Base-by-base conservation (phyloP, 2,797 vertebrate genomes). In the Dermochelys coriacea region DNA sequence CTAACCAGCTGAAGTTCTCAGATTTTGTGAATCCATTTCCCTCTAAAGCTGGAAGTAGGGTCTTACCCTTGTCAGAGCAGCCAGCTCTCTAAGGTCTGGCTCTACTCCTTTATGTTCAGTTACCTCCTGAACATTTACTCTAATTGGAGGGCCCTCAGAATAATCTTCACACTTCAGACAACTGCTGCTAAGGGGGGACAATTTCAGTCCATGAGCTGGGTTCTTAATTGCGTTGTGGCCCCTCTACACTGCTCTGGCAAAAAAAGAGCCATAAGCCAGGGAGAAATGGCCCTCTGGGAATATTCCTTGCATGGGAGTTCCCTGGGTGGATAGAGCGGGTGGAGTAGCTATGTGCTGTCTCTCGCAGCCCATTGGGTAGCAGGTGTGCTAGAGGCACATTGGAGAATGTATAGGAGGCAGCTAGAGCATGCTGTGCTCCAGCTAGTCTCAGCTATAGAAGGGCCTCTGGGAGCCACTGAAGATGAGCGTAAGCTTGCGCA, bases 351-450 rank as follows among this genome's bases (percentile, higher is more conserved):
- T n/a, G 57, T n/a, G 21, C 37, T 51, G 9, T 12, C 10, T 57
- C 15, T 25, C 5, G 29, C 29, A 41, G 8, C 50, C 71, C 61
- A 27, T 29, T 12, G 68, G 6, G 23, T 2, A 49, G 27, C 7
- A 77, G 16, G 25, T 57, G 27, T 57, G 27, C 11, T 12, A 57
- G 55, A 57, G 25, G 27, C 55, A 57, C 55, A 29, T 12, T 57
- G 4, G 25, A 27, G 0, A 14, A 27, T 54, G 34, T 45, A 21
- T 71, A 45, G 50, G 49, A 80, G 3, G 7, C 31, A 41, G 47
- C 19, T 21, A 86, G 37, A 45, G 41, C 8, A 37, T 80, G 14
- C 55, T 47, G 0, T 16, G 23, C 45, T 61, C 8, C 0, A 0
- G 31, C 1, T 1, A 80, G 0, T 1, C 52, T 87, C 37, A 68